Evolutionary conservation across 1,140 invertebrate genomes (phyloP), one percentile per base, ranked within the genome.

Genomic region (Mizuhopecten yessoensis): DNA sequence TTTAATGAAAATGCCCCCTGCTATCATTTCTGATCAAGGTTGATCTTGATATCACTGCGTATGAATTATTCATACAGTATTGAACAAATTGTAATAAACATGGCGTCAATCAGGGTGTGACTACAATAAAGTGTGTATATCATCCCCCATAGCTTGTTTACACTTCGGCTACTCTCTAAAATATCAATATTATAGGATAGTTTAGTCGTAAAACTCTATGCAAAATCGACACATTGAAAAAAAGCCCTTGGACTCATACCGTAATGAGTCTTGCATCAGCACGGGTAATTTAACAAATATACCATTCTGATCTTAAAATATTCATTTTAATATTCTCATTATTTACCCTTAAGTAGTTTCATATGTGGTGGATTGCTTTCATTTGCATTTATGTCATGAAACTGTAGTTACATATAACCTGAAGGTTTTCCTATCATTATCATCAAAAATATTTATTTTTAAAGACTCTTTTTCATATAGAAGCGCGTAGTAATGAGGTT

Each of bases 1-100:
- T 75, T 75, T 75, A 75, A 75, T 75, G 57, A 75, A 75, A 75
- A 75, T 75, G 11, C 57, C 57, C 11, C 57, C 57, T 75, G 23
- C 57, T 75, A 75, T 75, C 57, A n/a, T 29, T 75, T 75, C 57
- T 75, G n/a, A 75, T 75, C 0, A 75, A 29, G n/a, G 23, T 75
- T 75, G 57, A 17, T 29, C 11, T n/a, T 9, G 23, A 75, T 75
- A 75, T 75, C 57, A 75, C n/a, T 5, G 11, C n/a, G 57, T 17
- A 29, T 75, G 29, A 75, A 75, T 75, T 29, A 75, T 75, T 75
- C 57, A 75, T 29, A 75, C 0, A 29, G n/a, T 75, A 29, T 75
- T 75, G 57, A 75, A 29, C 23, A 75, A 75, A 75, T 75, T n/a
- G 29, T n/a, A 29, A 75, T 75, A 29, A 75, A 75, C 57, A 75